Evolutionary conservation across 2,113 vertebrate species (phyloP).

Genomic region (Tretioscincus oriximinensis): DNA sequence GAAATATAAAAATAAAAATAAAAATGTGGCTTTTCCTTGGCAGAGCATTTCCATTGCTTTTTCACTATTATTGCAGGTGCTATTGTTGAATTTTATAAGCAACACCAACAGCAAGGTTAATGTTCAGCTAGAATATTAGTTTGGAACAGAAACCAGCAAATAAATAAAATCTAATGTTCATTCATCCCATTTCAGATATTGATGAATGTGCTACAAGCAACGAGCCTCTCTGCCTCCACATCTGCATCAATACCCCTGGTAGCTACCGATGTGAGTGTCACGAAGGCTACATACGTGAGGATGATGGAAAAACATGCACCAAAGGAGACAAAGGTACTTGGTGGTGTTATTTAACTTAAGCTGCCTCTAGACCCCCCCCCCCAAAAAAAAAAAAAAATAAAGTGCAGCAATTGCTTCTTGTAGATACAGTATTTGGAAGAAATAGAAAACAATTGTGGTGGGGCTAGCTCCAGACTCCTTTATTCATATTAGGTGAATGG

Average conservation of each 20-base stretch:
- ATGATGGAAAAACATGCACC: slow-evolving; percentile 86
- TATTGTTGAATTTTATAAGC: too few species aligned
- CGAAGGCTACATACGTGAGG: slow-evolving; percentile 83
- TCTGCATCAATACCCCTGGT: slow-evolving; percentile 88
- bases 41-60: too few species aligned
- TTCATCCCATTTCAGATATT: slow-evolving; percentile 76
- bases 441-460: too few species aligned
- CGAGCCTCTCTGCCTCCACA: slow-evolving; percentile 82
- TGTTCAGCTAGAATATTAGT: neutral
- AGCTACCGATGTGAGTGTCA: slow-evolving; percentile 92
- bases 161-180: neutral
- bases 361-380: neutral
- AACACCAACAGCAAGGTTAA: neutral
- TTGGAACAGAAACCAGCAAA: too few species aligned
- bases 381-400: too few species aligned
- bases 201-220: slow-evolving; percentile 88
- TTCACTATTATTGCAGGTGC: too few species aligned
- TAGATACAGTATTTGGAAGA: too few species aligned
- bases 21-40: too few species aligned
- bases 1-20: too few species aligned
- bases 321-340: slow-evolving; percentile 84
- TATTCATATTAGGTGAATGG: neutral
- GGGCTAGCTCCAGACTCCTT: too few species aligned
- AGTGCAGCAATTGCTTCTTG: too few species aligned
- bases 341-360: neutral